These are phyloP conservation scores for Trichonephila clavipes DNA, from an alignment of 1,140 invertebrate genomes.

Conservation along the genomic window DNA sequence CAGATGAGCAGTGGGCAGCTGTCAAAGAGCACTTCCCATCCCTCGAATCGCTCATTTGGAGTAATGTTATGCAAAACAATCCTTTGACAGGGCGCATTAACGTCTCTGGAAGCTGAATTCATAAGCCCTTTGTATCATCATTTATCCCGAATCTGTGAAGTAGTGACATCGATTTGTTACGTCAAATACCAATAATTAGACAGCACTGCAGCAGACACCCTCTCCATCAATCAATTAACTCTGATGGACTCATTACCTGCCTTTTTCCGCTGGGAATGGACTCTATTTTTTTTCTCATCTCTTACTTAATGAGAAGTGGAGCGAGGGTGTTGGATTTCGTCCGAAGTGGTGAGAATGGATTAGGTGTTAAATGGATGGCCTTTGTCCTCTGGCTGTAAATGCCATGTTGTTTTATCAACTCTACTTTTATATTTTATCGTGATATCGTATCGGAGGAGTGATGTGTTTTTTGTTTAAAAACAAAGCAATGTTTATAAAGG, in stretches of 20 bases:
- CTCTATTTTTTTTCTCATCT: background rate
- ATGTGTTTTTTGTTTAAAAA: too few relatives aligned
- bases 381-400: background rate
- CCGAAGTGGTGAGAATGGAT: background rate
- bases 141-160: background rate
- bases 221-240: conserved; percentile 4
- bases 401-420: too few relatives aligned
- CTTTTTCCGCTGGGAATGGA: background rate
- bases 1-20: too few relatives aligned
- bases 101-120: too few relatives aligned
- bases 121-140: too few relatives aligned
- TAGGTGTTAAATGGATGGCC: background rate
- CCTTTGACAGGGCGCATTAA: too few relatives aligned
- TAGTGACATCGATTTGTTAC: background rate
- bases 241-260: conserved; percentile 25
- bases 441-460: too few relatives aligned
- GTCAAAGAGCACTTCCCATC: too few relatives aligned
- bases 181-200: conserved; percentile 22
- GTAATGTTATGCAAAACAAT: too few relatives aligned
- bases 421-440: too few relatives aligned
- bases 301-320: background rate
- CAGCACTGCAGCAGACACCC: background rate
- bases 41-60: too few relatives aligned
- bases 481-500: too few relatives aligned
- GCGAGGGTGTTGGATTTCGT: background rate